Evolutionary conservation across 1,140 invertebrate species (phyloP).

Genomic region (Brachionus koreanus): DNA sequence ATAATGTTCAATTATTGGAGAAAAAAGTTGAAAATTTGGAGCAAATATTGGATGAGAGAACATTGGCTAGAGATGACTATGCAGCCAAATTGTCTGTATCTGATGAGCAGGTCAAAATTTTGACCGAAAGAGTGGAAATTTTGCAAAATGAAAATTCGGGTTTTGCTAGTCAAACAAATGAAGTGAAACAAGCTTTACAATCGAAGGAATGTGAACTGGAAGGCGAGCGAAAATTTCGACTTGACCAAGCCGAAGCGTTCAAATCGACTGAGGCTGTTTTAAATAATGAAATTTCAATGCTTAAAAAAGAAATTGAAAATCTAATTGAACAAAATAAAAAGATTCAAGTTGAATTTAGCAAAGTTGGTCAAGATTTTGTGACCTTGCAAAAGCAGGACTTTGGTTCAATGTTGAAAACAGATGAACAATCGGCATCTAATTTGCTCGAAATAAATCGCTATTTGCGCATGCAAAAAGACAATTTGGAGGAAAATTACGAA

Average conservation of each 20-base stretch:
- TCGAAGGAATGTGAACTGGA: not conserved
- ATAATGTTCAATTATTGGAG: not conserved
- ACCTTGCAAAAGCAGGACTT: slow-evolving; percentile 34
- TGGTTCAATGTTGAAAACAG: not conserved
- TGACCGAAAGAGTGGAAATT: not conserved
- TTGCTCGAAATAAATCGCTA: slow-evolving; percentile 38
- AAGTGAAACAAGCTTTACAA: not conserved
- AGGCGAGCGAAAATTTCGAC: not conserved
- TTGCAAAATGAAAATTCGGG: not conserved
- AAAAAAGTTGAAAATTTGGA: slow-evolving; percentile 35
- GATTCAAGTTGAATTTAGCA: slow-evolving; percentile 32
- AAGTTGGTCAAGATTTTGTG: slow-evolving; percentile 37
- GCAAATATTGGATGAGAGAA: slow-evolving; percentile 33
- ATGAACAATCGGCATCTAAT: slow-evolving; percentile 24
- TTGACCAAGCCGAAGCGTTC: not conserved
- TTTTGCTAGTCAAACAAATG: not conserved
- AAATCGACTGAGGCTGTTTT: not conserved
- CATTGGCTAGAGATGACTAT: slow-evolving; percentile 6
- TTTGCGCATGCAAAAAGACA: slow-evolving; percentile 33
- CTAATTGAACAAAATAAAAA: slow-evolving; percentile 22
- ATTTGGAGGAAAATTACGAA: slow-evolving; percentile 35
- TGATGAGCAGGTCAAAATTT: slow-evolving; percentile 22
- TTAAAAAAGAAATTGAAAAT: slow-evolving; percentile 11
- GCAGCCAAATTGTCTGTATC: slow-evolving; percentile 10
- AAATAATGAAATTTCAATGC: not conserved